Evolutionary conservation across 2,113 vertebrate genomes (phyloP).

Genomic region (Telmatochromis sp.): DNA sequence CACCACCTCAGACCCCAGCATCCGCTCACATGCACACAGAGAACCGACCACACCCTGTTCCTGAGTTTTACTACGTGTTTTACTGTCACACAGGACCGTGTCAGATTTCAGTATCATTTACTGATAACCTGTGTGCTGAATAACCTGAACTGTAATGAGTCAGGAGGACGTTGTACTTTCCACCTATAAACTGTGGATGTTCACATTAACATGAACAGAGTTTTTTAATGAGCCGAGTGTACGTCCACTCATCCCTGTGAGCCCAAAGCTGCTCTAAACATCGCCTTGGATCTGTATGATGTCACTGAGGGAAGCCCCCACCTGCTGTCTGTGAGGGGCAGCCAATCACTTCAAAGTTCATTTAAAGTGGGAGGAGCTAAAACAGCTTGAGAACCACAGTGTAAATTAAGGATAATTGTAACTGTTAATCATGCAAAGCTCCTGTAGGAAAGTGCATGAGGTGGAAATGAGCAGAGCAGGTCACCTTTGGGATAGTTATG

Average conservation of each 20-base stretch:
- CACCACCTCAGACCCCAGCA: not conserved
- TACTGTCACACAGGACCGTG: not conserved
- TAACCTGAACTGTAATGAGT: not conserved
- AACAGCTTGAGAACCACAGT: not conserved
- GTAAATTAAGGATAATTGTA: not conserved
- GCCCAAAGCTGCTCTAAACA: not conserved
- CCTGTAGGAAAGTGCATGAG: not conserved
- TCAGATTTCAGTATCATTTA: not conserved
- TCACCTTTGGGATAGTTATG: not conserved
- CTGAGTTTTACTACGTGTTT: not conserved
- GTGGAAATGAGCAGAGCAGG: accelerated
- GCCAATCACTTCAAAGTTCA: not conserved
- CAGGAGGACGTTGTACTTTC: not conserved
- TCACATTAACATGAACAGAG: not conserved
- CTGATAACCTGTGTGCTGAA: not conserved
- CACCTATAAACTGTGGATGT: not conserved
- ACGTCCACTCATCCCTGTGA: not conserved
- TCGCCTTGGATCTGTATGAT: not conserved
- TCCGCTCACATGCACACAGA: not conserved
- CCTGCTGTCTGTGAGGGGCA: not conserved
- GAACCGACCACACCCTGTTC: not conserved
- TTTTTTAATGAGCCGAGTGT: not conserved
- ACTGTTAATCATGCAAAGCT: not conserved
- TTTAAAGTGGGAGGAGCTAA: not conserved
- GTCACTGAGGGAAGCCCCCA: not conserved